Conservation (phyloP, 2,113 vertebrate species). For the Phylloscopus whistleri region DNA sequence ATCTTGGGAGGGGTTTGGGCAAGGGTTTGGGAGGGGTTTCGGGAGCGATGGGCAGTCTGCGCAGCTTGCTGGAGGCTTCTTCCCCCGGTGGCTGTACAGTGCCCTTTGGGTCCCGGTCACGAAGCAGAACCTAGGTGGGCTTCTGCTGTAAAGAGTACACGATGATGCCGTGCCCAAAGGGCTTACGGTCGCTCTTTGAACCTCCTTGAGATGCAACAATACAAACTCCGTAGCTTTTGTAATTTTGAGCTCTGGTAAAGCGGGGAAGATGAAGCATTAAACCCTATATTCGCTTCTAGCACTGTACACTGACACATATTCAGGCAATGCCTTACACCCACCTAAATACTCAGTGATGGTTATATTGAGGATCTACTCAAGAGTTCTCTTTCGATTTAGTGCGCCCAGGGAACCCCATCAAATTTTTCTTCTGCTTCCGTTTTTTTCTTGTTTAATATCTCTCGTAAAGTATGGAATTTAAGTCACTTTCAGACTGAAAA, state of each 20-base stretch:
- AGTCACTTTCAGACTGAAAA: not conserved
- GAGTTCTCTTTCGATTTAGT: not conserved
- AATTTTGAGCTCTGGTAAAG: not conserved
- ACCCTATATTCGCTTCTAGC: not conserved
- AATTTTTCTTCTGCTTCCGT: not conserved
- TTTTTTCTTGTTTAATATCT: not conserved
- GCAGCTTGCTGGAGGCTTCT: accelerated
- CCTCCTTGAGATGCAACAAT: not conserved
- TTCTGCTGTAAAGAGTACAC: too few species aligned
- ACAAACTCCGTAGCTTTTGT: not conserved
- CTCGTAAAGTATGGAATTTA: not conserved
- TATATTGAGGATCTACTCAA: not conserved
- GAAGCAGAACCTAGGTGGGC: not conserved
- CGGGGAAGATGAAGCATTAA: not conserved
- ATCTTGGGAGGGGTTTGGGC: too few species aligned
- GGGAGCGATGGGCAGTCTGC: not conserved
- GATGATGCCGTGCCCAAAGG: accelerated
- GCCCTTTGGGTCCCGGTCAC: accelerated
- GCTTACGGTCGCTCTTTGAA: not conserved
- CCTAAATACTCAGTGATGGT: not conserved
- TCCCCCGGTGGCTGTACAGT: accelerated
- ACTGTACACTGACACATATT: accelerated
- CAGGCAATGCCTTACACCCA: not conserved
- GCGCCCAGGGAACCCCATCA: not conserved
- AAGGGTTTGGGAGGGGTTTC: too few species aligned